These are phyloP conservation scores for Urocyon cinereoargenteus DNA, from an alignment of 2,797 vertebrate species.

Conservation along the genomic window DNA sequence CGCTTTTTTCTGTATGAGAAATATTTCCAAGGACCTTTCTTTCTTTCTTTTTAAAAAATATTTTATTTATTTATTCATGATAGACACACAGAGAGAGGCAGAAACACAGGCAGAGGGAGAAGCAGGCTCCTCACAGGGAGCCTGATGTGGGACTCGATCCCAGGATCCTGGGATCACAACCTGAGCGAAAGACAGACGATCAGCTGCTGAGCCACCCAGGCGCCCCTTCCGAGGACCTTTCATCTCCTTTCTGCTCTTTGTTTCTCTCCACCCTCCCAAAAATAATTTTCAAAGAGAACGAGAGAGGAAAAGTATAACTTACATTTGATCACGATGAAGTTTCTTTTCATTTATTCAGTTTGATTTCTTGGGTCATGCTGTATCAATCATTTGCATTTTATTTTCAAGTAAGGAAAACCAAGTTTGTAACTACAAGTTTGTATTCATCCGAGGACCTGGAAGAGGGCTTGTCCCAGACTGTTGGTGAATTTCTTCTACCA, in stretches of 20 bases:
- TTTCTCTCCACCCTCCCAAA: background rate
- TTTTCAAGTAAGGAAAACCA: background rate
- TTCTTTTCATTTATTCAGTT: conserved; percentile 36
- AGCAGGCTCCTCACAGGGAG: no score
- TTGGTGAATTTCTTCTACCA: background rate
- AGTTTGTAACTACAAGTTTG: background rate
- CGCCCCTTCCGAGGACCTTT: background rate
- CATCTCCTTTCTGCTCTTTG: background rate
- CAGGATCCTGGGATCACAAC: no score
- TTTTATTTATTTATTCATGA: no score
- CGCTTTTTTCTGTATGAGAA: conserved; percentile 6
- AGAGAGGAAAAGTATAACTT: conserved; percentile 36
- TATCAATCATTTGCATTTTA: conserved; percentile 29
- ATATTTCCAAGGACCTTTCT: background rate
- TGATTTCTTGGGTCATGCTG: background rate
- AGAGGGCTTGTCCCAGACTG: background rate
- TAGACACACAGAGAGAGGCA: no score
- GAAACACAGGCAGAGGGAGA: no score
- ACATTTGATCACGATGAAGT: conserved; percentile 47
- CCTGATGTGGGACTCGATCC: no score
- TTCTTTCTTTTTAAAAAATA: no score
- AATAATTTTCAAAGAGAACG: conserved; percentile 25
- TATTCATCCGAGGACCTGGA: background rate
- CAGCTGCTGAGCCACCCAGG: no score
- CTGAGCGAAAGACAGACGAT: no score